Conservation (phyloP, 2,113 vertebrate species). For the Telmatochromis bifrenatus region DNA sequence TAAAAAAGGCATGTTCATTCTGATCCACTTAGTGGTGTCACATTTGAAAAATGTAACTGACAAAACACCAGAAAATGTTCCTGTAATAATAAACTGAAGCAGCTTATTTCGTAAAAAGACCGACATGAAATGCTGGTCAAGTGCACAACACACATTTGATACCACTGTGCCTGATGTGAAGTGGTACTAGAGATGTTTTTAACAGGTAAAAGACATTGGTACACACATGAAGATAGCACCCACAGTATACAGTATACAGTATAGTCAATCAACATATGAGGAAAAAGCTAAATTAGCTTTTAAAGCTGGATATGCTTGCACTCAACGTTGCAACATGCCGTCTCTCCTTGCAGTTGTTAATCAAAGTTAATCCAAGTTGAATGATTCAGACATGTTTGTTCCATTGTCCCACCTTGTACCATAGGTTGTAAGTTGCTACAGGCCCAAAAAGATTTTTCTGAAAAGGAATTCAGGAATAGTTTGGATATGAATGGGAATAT, state of each 20-base stretch:
- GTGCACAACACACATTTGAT: neutral
- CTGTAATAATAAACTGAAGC: neutral
- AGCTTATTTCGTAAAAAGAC: neutral
- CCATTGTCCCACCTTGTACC: neutral
- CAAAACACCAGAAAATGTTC: neutral
- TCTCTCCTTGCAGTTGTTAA: neutral
- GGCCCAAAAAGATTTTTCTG: neutral
- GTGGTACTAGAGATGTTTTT: neutral
- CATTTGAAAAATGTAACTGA: neutral
- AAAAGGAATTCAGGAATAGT: neutral
- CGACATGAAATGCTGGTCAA: neutral
- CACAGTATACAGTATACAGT: neutral
- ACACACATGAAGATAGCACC: neutral
- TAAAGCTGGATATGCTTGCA: neutral
- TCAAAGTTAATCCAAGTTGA: neutral
- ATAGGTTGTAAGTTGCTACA: neutral
- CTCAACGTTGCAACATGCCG: rapidly evolving
- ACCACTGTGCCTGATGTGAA: neutral
- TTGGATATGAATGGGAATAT: neutral
- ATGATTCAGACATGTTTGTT: neutral
- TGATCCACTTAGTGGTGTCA: neutral
- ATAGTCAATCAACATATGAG: neutral
- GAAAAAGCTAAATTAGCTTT: neutral
- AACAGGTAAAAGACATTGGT: neutral
- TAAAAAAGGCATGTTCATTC: neutral